Conservation (phyloP, 23 tunicate species). For the Botrylloides violaceus region DNA sequence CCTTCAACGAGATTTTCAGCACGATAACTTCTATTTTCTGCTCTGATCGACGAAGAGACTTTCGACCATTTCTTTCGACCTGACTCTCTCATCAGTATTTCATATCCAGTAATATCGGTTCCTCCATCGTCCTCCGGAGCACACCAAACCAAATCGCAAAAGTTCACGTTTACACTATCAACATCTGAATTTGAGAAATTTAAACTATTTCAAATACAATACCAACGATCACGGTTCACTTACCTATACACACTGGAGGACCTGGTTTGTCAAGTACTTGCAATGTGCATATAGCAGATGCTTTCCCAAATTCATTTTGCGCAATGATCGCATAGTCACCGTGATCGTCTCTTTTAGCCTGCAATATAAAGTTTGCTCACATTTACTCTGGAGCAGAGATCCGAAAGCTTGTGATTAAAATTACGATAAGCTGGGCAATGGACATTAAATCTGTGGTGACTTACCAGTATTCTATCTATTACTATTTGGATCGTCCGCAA, state of each 20-base stretch:
- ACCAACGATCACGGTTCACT: constrained; percentile 2
- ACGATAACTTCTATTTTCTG: background rate
- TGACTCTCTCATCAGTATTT: constrained; percentile 1
- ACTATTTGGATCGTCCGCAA: too few relatives aligned
- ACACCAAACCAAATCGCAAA: background rate
- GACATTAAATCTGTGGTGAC: too few relatives aligned
- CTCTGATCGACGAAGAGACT: constrained; percentile 13
- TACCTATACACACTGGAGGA: constrained; percentile 76
- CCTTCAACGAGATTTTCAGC: constrained; percentile 25
- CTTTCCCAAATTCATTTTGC: constrained; percentile 89
- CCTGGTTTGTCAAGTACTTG: constrained; percentile 89
- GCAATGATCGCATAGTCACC: constrained; percentile 90
- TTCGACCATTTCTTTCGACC: constrained; percentile 37
- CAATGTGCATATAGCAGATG: constrained; percentile 52
- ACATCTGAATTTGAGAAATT: background rate
- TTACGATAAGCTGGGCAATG: too few relatives aligned
- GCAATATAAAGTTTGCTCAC: background rate
- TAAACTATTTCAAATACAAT: background rate
- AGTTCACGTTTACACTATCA: background rate
- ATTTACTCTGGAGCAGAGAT: too few relatives aligned
- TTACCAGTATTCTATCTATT: too few relatives aligned
- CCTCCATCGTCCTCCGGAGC: constrained; percentile 34
- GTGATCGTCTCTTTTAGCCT: constrained; percentile 65
- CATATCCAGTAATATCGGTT: constrained; percentile 9
- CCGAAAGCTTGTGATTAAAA: too few relatives aligned